Base-by-base conservation (phyloP, 2,888 invertebrate species). In the Balanococcus diminutus region DNA sequence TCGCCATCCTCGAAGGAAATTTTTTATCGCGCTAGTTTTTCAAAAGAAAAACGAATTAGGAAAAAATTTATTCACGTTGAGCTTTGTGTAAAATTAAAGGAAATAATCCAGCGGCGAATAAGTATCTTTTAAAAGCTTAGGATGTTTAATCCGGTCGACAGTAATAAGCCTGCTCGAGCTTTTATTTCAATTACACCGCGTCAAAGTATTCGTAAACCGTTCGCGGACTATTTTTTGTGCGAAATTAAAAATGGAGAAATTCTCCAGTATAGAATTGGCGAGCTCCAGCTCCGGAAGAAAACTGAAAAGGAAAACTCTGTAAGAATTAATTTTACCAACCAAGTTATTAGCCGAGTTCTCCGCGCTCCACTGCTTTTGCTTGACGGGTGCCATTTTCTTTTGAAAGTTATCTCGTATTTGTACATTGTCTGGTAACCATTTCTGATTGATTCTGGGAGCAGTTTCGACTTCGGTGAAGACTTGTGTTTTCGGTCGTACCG, bases 391-490 rank as follows among this genome's bases (percentile, higher is more conserved):
- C 36, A 31, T 88, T 88, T 25, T 89, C 89, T 86, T 91, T 91
- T 25, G 91, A 91, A 67, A 32, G 75, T 79, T 79, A 1, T 79
- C 36, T 32, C 75, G 75, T 92, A 91, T 56, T 56, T 56, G 87
- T 92, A 91, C 1, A 91, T 90, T 8, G 92, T 88, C 61, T 91
- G 25, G 82, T 46, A 46, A 28, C 51, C 42, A 91, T 72, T 91
- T 90, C 88, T 93, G 93, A 16, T 93, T 91, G 6, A 92, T 92
- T 87, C 92, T 91, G 0, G 91, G 89, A 0, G 93, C 93, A 67
- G 93, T 91, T 86, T 93, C 92, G 14, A 93, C 89, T 87, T 92
- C 91, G 0, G 92, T 91, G 86, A 91, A 91, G 0, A 92, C 90
- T 87, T 91, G 91, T 0, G 92, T 90, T 0, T 89, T 89, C 0